Conservation (phyloP, 2,888 invertebrate genomes). For the Andrena bucephala region DNA sequence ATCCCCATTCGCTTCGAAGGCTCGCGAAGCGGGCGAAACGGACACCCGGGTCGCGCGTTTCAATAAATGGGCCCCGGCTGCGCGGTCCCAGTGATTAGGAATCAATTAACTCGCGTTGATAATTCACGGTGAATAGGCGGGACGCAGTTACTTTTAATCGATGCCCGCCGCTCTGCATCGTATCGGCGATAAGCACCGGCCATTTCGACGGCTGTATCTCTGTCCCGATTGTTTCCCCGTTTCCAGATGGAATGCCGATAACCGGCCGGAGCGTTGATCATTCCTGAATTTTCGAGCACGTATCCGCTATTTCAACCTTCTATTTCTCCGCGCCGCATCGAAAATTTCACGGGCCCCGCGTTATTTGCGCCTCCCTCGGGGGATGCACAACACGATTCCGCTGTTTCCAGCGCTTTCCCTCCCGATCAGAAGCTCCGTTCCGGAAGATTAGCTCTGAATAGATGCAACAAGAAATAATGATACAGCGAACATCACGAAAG, state of each 20-base stretch:
- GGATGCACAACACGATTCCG: conserved; percentile 21
- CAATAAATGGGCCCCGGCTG: conserved; percentile 36
- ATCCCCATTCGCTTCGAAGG: background rate
- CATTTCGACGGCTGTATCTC: conserved; percentile 47
- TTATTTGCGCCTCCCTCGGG: conserved; percentile 35
- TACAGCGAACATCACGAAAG: background rate
- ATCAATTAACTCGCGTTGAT: conserved; percentile 55
- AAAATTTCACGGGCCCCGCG: conserved; percentile 40
- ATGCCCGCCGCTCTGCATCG: conserved; percentile 42
- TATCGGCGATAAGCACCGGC: conserved; percentile 55
- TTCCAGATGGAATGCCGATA: conserved; percentile 52
- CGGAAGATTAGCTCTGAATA: background rate
- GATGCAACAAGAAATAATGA: conserved; percentile 10
- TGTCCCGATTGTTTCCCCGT: conserved; percentile 48
- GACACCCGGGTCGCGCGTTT: conserved; percentile 24
- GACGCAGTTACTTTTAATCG: conserved; percentile 59
- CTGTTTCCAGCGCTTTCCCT: conserved; percentile 2
- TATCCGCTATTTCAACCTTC: conserved; percentile 47
- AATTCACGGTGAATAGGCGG: conserved; percentile 55
- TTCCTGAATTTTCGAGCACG: conserved; percentile 48
- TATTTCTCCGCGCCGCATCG: conserved; percentile 36
- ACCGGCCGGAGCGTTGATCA: conserved; percentile 39
- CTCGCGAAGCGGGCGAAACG: conserved; percentile 8
- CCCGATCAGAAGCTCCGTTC: background rate
- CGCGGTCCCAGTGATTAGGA: conserved; percentile 51